Evolutionary conservation across 2,113 vertebrate genomes (phyloP).

Genomic region (Phycodurus eques): DNA sequence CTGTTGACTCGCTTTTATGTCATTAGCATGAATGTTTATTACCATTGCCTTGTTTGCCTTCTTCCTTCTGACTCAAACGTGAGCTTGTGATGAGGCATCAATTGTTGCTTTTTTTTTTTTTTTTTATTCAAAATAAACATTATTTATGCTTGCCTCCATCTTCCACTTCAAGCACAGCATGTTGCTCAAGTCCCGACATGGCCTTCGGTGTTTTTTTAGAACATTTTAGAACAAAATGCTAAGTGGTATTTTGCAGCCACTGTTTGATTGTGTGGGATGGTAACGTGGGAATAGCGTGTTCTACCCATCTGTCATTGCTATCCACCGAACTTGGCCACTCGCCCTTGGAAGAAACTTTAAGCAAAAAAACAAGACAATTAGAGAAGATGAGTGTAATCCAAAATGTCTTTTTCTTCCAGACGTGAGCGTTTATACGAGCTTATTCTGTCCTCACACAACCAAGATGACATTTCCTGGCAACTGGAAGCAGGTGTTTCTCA

Average conservation of each 20-base stretch:
- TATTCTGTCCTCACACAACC: background rate
- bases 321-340: background rate
- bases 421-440: background rate
- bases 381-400: background rate
- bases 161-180: background rate
- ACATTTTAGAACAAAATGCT: background rate
- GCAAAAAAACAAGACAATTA: conserved; percentile 2
- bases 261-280: background rate
- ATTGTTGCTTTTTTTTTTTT: background rate
- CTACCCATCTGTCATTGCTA: conserved; percentile 2
- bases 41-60: background rate
- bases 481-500: conserved; percentile 2
- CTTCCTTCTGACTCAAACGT: background rate
- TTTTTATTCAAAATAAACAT: background rate
- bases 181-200: background rate
- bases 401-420: conserved; percentile 1
- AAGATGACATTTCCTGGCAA: conserved; percentile 5
- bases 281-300: background rate
- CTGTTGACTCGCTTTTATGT: background rate
- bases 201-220: background rate
- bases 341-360: background rate
- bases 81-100: background rate
- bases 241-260: background rate
- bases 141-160: background rate
- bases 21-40: background rate